phyloP scores from a whole-genome alignment of 2,113 vertebrate species.

The Melanotaenia duboulayi region DNA sequence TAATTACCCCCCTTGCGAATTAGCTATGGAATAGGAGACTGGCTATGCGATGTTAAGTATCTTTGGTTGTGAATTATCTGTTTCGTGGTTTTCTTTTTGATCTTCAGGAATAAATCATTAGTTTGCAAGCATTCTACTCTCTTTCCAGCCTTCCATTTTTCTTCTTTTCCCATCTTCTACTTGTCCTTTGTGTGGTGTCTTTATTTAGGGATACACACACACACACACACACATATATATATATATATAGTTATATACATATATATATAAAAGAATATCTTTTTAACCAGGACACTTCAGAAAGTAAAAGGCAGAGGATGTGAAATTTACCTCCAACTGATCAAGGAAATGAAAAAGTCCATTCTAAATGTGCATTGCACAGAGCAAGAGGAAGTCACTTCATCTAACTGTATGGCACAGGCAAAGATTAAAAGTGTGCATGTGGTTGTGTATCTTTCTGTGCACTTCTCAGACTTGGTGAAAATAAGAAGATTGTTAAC shows the following conservation, averaged over 20 bases:
- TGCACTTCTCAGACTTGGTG: slow-evolving; percentile 31
- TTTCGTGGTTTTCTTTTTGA: slow-evolving; percentile 67
- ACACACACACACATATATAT: no score
- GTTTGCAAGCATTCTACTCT: slow-evolving; percentile 65
- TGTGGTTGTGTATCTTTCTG: slow-evolving; percentile 13
- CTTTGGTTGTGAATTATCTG: slow-evolving; percentile 70
- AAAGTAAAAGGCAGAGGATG: slow-evolving; percentile 31
- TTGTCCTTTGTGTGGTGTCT: slow-evolving; percentile 44
- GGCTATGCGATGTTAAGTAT: slow-evolving; percentile 61
- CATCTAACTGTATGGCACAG: slow-evolving; percentile 38
- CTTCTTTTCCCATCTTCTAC: slow-evolving; percentile 32
- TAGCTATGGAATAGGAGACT: slow-evolving; percentile 53
- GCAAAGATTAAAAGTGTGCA: slow-evolving; percentile 38
- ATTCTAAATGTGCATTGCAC: slow-evolving; percentile 45
- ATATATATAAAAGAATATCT: slow-evolving; percentile 9
- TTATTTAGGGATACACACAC: slow-evolving; percentile 75
- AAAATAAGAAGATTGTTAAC: slow-evolving; percentile 60
- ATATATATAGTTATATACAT: no score
- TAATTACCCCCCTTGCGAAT: slow-evolving; percentile 78
- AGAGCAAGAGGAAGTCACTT: slow-evolving; percentile 23
- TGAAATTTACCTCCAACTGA: slow-evolving; percentile 41
- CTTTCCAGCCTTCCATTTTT: slow-evolving; percentile 45
- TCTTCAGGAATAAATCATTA: slow-evolving; percentile 73
- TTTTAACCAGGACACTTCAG: slow-evolving; percentile 13
- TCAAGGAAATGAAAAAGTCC: slow-evolving; percentile 46